phyloP scores from a whole-genome alignment of 2,113 vertebrate genomes.

The Egretta garzetta region DNA sequence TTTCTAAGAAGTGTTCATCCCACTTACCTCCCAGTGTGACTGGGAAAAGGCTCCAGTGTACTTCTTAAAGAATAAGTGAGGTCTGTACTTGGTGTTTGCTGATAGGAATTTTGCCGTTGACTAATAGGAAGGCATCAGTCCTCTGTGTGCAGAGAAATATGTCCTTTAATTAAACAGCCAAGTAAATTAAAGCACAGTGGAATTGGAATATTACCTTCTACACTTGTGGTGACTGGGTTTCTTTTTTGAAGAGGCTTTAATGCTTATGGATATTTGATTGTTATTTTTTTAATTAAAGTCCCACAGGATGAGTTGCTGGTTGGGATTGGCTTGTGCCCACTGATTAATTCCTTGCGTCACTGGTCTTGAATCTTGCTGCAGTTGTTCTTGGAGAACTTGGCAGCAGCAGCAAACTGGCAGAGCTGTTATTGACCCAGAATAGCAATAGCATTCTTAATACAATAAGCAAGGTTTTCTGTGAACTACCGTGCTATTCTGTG shows the following conservation, averaged over 20 bases:
- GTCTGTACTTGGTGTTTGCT: neutral
- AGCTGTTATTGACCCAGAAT: slow-evolving; percentile 29
- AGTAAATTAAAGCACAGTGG: neutral
- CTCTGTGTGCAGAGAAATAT: neutral
- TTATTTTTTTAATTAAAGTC: neutral
- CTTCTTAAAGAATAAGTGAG: neutral
- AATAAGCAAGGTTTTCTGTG: slow-evolving; percentile 28
- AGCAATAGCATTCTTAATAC: slow-evolving; percentile 8
- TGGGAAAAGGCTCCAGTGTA: neutral
- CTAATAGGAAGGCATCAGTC: neutral
- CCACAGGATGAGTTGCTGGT: neutral
- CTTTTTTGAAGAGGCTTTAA: neutral
- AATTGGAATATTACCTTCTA: neutral
- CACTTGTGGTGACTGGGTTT: neutral
- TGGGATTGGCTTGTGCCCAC: neutral
- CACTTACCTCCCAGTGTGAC: neutral
- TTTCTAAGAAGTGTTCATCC: neutral
- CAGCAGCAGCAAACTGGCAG: neutral
- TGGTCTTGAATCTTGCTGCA: neutral
- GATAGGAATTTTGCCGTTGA: neutral
- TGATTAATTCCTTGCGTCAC: neutral
- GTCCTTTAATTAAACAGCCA: neutral
- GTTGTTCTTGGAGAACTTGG: slow-evolving; percentile 3
- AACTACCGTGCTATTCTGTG: neutral
- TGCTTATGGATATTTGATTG: neutral